Conservation (phyloP, 2,113 vertebrate genomes). For the Sphaerodactylus townsendi region DNA sequence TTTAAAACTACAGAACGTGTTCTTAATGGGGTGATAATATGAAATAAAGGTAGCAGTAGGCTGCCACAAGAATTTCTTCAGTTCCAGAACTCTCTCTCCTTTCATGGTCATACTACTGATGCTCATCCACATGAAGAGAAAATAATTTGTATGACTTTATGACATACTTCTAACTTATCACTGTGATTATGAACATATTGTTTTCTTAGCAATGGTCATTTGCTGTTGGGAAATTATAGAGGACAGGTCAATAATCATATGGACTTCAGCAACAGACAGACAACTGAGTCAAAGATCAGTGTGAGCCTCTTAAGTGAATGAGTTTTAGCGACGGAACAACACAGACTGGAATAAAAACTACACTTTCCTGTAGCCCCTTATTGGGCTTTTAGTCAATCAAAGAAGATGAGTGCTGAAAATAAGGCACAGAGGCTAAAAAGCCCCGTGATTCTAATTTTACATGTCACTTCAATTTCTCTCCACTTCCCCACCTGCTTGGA, state of each 20-base stretch:
- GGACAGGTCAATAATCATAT: neutral
- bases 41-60: slow-evolving; percentile 34
- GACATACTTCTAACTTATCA: neutral
- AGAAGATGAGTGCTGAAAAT: slow-evolving; percentile 16
- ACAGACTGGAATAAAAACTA: neutral
- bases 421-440: neutral
- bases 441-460: slow-evolving; percentile 14
- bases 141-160: neutral
- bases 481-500: slow-evolving; percentile 19
- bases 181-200: neutral
- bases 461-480: slow-evolving; percentile 9
- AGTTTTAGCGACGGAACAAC: neutral
- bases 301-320: neutral
- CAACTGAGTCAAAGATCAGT: neutral
- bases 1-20: neutral
- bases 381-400: slow-evolving; percentile 2
- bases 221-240: neutral
- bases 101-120: neutral
- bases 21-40: slow-evolving; percentile 15
- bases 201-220: fast-evolving
- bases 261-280: neutral
- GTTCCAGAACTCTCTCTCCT: slow-evolving; percentile 21
- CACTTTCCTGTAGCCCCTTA: neutral
- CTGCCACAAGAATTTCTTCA: slow-evolving; percentile 38
- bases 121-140: too few relatives aligned